A percentile compares a stretch with the other conserved stretches of the same genome.
Evolutionary conservation across 2,113 vertebrate genomes (phyloP).

Genomic region (Picathartes gymnocephalus): DNA sequence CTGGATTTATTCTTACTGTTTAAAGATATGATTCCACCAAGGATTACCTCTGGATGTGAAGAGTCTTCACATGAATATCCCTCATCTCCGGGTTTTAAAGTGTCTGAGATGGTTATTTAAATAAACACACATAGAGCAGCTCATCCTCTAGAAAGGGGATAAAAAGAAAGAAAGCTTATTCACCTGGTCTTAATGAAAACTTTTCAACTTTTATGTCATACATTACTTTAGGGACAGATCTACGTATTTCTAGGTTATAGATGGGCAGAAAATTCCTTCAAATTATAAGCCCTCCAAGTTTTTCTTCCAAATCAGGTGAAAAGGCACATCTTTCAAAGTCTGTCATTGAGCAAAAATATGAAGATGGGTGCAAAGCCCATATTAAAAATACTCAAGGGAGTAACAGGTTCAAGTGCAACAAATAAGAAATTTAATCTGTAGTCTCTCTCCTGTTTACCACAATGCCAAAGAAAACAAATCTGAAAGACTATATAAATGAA

Average conservation of each 20-base stretch:
- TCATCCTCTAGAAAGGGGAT: not conserved
- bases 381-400: accelerated
- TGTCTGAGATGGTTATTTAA: constrained; percentile 1
- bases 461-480: not conserved
- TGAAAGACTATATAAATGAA: not conserved
- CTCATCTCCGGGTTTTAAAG: not conserved
- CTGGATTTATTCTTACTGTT: not conserved
- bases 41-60: not conserved
- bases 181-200: not conserved
- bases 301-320: not conserved
- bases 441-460: not conserved
- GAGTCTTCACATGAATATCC: not conserved
- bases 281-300: not conserved
- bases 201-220: not conserved
- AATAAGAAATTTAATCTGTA: not conserved
- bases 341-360: not conserved
- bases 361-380: not conserved
- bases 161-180: not conserved
- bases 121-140: not conserved
- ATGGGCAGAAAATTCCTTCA: not conserved
- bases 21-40: not conserved
- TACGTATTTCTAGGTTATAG: not conserved
- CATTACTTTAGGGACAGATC: not conserved
- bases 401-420: not conserved
- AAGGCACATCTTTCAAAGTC: not conserved